Percentiles rank a stretch among this genome's conserved stretches.
phyloP scores from a whole-genome alignment of 2,113 vertebrate genomes.

The Danio rerio region DNA sequence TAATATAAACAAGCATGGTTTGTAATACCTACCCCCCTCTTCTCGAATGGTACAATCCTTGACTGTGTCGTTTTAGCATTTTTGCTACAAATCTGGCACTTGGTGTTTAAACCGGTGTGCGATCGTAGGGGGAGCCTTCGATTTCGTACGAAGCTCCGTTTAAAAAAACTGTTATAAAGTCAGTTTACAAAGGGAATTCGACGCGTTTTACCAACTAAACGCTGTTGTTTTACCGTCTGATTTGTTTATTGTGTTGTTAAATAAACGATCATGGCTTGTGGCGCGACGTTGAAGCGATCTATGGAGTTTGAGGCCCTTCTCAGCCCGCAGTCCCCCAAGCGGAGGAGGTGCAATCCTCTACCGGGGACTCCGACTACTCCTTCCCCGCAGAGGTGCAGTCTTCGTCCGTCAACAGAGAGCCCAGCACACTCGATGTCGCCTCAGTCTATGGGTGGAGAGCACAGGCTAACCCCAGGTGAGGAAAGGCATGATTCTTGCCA shows the following conservation, averaged over 20 bases:
- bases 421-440: constrained; percentile 76
- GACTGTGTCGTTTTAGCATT: constrained; percentile 75
- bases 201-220: constrained; percentile 1
- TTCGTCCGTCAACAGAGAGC: constrained; percentile 78
- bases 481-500: background rate
- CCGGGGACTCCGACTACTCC: constrained; percentile 81
- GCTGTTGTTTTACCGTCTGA: constrained; percentile 41
- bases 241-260: constrained; percentile 33
- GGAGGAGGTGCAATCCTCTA: constrained; percentile 86
- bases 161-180: constrained; percentile 43
- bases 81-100: constrained; percentile 67
- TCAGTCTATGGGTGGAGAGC: constrained; percentile 73
- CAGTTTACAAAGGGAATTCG: constrained; percentile 4
- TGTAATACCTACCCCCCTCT: constrained; percentile 2
- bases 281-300: constrained; percentile 87
- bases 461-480: constrained; percentile 82
- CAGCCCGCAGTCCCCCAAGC: constrained; percentile 88
- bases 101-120: constrained; percentile 67
- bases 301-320: constrained; percentile 92
- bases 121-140: constrained; percentile 69
- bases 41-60: constrained; percentile 65
- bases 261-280: constrained; percentile 83
- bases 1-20: background rate
- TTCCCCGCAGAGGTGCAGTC: constrained; percentile 82
- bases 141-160: constrained; percentile 61